Evolutionary conservation across 2,888 invertebrate genomes (phyloP).

Genomic region (Scelioninae gen. 2): DNA sequence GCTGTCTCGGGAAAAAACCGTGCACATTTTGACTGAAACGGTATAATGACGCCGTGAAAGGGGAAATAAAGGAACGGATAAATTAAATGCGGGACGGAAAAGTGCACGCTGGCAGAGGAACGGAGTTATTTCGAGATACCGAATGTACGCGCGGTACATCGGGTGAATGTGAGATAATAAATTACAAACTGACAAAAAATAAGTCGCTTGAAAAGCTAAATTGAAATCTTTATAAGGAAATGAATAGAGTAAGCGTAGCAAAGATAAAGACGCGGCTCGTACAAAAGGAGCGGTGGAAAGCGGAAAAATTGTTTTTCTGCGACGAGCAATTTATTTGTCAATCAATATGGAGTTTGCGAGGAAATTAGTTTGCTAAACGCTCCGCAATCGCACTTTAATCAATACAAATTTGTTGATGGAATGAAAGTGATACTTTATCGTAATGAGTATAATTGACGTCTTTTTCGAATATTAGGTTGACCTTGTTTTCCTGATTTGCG

Average conservation of each 20-base stretch:
- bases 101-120: no score
- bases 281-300: conserved; percentile 1
- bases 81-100: conserved; percentile 20
- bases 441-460: no score
- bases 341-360: conserved; percentile 30
- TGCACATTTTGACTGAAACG: conserved; percentile 15
- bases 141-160: conserved; percentile 3
- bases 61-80: conserved; percentile 12
- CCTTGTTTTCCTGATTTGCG: no score
- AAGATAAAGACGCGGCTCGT: conserved; percentile 23
- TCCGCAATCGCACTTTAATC: no score
- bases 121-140: no score
- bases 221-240: conserved; percentile 52
- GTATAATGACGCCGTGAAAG: conserved; percentile 16
- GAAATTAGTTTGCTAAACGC: conserved; percentile 19
- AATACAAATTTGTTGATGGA: not conserved
- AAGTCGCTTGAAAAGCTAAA: conserved; percentile 21
- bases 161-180: conserved; percentile 30
- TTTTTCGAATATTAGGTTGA: no score
- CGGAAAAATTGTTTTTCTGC: conserved; percentile 34
- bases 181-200: conserved; percentile 34
- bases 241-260: conserved; percentile 33
- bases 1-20: conserved; percentile 11
- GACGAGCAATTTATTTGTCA: conserved; percentile 29
- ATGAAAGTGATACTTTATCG: not conserved